Evolutionary conservation across 2,888 invertebrate genomes (phyloP).

Genomic region (Drosophila emarginata): DNA sequence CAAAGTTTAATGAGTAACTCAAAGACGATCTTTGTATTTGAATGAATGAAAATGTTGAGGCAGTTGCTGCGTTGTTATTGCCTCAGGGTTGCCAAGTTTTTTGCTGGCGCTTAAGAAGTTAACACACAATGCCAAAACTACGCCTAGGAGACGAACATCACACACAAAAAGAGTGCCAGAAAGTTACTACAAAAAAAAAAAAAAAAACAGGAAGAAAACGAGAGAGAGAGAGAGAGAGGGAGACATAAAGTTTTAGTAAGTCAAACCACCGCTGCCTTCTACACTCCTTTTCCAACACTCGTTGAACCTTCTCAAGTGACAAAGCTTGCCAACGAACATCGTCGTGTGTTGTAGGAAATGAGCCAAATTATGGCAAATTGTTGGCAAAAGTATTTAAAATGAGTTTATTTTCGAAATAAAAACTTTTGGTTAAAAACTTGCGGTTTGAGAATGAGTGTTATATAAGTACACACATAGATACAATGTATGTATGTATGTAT

Average conservation of each 20-base stretch:
- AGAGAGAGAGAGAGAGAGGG: constrained; percentile 9
- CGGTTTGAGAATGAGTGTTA: background rate
- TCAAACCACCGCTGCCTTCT: background rate
- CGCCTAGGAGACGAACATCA: constrained; percentile 13
- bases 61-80: constrained; percentile 15
- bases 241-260: constrained; percentile 37
- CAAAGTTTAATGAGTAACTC: background rate
- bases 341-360: constrained; percentile 50
- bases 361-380: constrained; percentile 77
- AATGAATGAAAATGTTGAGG: background rate
- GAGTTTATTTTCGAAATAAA: constrained; percentile 67
- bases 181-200: constrained; percentile 23
- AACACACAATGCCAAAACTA: constrained; percentile 49
- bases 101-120: constrained; percentile 72
- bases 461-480: no score
- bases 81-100: constrained; percentile 62
- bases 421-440: constrained; percentile 50
- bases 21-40: background rate
- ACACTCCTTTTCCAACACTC: background rate
- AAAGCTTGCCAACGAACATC: constrained; percentile 39
- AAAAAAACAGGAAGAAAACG: constrained; percentile 9
- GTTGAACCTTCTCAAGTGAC: constrained; percentile 20
- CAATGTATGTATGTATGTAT: no score
- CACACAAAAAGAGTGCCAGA: constrained; percentile 1
- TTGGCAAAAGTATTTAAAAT: constrained; percentile 76